A percentile compares a stretch with the other conserved stretches of the same genome.
Evolutionary conservation across 2,797 vertebrate species (phyloP).

Genomic region (Rhynchotus rufescens): DNA sequence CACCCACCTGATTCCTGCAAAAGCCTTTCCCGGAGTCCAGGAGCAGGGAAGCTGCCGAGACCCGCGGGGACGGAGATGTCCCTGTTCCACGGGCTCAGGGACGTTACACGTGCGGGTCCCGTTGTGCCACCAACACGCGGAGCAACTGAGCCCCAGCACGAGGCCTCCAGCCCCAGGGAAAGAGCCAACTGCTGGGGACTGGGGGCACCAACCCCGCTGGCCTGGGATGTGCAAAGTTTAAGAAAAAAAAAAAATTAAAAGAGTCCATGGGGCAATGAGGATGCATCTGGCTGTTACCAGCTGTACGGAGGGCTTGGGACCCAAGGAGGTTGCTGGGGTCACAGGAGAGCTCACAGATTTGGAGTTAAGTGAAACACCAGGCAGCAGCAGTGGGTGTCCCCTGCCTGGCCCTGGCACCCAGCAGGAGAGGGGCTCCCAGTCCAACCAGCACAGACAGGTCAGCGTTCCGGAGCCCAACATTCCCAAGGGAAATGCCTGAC

Average conservation of each 20-base stretch:
- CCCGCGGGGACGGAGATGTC: not conserved
- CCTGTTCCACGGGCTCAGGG: not conserved
- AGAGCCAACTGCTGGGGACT: not conserved
- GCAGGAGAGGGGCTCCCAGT: not conserved
- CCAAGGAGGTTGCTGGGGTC: not conserved
- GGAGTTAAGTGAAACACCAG: not conserved
- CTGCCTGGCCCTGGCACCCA: not conserved
- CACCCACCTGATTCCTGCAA: not conserved
- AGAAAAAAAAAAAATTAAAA: not conserved
- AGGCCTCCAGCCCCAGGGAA: not conserved
- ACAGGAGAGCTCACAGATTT: conserved; percentile 19
- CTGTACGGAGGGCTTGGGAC: not conserved
- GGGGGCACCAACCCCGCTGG: not conserved
- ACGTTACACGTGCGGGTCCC: accelerated
- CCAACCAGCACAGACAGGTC: not conserved
- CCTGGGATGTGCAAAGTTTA: conserved; percentile 41
- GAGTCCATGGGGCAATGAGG: not conserved
- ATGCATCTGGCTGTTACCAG: too few relatives aligned
- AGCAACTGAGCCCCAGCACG: not conserved
- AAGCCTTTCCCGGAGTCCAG: not conserved
- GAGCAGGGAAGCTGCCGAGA: not conserved
- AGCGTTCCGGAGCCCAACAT: not conserved
- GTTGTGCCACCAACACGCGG: accelerated
- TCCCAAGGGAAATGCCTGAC: not conserved
- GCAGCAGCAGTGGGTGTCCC: not conserved